These are phyloP conservation scores for Habroteleia sp. DNA, from an alignment of 2,888 invertebrate genomes.

Conservation along the genomic window DNA sequence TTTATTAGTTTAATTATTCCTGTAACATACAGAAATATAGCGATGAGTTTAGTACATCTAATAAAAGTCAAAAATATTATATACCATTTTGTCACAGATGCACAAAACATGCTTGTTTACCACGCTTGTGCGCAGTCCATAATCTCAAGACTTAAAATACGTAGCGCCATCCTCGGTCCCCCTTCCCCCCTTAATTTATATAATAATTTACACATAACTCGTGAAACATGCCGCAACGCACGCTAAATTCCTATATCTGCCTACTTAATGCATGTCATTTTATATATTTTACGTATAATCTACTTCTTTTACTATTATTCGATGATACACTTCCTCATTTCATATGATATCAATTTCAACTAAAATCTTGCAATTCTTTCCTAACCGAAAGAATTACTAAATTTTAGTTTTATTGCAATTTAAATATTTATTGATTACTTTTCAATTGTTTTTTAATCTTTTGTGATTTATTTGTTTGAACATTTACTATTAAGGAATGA, in stretches of 20 bases:
- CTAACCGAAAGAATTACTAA: neutral
- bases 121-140: conserved; percentile 62
- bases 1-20: conserved; percentile 57
- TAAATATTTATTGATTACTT: conserved; percentile 11
- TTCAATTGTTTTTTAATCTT: conserved; percentile 11
- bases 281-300: conserved; percentile 47
- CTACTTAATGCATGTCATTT: conserved; percentile 41
- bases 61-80: conserved; percentile 57
- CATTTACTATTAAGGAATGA: conserved; percentile 23
- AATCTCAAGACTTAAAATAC: conserved; percentile 62
- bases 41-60: conserved; percentile 53
- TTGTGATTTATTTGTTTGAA: conserved; percentile 21
- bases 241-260: conserved; percentile 43
- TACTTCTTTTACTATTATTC: conserved; percentile 49
- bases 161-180: conserved; percentile 37
- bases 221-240: conserved; percentile 41
- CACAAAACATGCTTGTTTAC: conserved; percentile 50
- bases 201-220: conserved; percentile 55
- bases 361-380: conserved; percentile 8
- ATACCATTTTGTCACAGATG: conserved; percentile 58
- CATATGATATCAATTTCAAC: conserved; percentile 13
- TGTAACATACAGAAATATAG: conserved; percentile 61
- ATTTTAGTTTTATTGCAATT: conserved; percentile 16
- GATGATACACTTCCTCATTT: conserved; percentile 40
- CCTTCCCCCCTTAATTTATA: conserved; percentile 28